Percentiles rank a stretch among this genome's conserved stretches.
These are phyloP conservation scores for Zaprionus gabonicus DNA, from an alignment of 1,140 invertebrate species.

Conservation along the genomic window DNA sequence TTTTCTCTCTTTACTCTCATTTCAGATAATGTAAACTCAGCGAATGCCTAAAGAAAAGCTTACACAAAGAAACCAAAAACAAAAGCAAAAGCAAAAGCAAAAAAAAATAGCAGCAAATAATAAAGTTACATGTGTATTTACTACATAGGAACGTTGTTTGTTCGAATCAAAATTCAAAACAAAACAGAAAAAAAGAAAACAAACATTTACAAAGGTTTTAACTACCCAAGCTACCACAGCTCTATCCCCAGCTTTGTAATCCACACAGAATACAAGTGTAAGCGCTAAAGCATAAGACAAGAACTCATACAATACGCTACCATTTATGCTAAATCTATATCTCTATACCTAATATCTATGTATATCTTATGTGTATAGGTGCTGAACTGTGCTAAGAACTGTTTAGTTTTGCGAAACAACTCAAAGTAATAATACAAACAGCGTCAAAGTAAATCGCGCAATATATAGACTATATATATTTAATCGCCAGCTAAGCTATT, in stretches of 20 bases:
- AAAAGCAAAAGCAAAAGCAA: slow-evolving; percentile 13
- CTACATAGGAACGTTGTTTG: slow-evolving; percentile 52
- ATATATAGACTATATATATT: slow-evolving; percentile 40
- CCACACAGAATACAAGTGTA: slow-evolving; percentile 36
- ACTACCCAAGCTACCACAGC: slow-evolving; percentile 59
- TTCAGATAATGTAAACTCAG: slow-evolving; percentile 84
- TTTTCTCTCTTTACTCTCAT: slow-evolving; percentile 74
- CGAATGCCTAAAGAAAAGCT: slow-evolving; percentile 67
- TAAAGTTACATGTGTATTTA: slow-evolving; percentile 48
- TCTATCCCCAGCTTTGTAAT: slow-evolving; percentile 58
- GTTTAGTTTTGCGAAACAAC: slow-evolving; percentile 9
- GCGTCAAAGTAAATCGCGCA: slow-evolving; percentile 50
- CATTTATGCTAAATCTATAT: slow-evolving; percentile 49
- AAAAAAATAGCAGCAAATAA: slow-evolving; percentile 55
- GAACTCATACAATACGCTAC: slow-evolving; percentile 42
- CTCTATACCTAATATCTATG: slow-evolving; percentile 6
- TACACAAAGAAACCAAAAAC: slow-evolving; percentile 25
- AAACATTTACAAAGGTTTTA: slow-evolving; percentile 51
- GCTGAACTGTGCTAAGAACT: slow-evolving; percentile 49
- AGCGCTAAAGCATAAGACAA: slow-evolving; percentile 28
- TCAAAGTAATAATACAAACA: slow-evolving; percentile 20
- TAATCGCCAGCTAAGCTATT: slow-evolving; percentile 68
- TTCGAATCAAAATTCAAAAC: slow-evolving; percentile 66
- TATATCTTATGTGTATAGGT: slow-evolving; percentile 45
- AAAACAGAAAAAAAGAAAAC: neutral